Evolutionary conservation across 2,888 invertebrate species (phyloP).

Genomic region (Stenoptilia bipunctidactyla): DNA sequence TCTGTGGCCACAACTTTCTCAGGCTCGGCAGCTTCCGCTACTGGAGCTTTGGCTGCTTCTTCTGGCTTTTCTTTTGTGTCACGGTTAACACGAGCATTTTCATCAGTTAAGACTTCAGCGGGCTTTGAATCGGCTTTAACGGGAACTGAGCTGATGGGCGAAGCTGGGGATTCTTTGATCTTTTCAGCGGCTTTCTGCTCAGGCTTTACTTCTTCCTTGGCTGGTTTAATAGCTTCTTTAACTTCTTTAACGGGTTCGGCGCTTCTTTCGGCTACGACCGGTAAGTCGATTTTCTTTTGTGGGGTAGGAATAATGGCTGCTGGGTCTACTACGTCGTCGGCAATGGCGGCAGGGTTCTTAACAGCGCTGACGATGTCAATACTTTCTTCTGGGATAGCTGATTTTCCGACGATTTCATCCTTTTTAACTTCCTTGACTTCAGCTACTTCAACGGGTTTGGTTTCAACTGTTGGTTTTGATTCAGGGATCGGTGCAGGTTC

Average conservation of each 20-base stretch:
- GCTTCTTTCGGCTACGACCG: constrained; percentile 37
- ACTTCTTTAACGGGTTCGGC: constrained; percentile 40
- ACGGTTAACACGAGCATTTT: constrained; percentile 41
- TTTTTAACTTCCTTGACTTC: constrained; percentile 34
- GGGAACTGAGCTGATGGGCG: not conserved
- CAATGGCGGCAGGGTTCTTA: constrained; percentile 37
- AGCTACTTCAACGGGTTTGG: constrained; percentile 15
- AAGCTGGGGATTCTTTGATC: constrained; percentile 12
- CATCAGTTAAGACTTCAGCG: constrained; percentile 21
- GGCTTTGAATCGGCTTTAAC: constrained; percentile 15
- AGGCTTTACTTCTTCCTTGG: constrained; percentile 11
- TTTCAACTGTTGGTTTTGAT: constrained; percentile 19
- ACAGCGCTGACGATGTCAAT: constrained; percentile 42
- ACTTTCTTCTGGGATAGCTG: constrained; percentile 27
- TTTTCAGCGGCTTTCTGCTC: constrained; percentile 10
- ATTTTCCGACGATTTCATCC: constrained; percentile 29
- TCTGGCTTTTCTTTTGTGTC: constrained; percentile 35
- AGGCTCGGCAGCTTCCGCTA: constrained; percentile 18
- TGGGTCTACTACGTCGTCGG: constrained; percentile 41
- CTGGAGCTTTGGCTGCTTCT: constrained; percentile 14
- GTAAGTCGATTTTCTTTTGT: constrained; percentile 44
- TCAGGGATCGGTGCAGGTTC: constrained; percentile 16
- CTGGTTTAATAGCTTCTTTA: constrained; percentile 18
- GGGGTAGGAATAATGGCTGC: constrained; percentile 33
- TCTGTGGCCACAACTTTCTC: constrained; percentile 9